These are phyloP conservation scores for zebrafish (Danio rerio) DNA, from an alignment of 2,113 vertebrate genomes.

Conservation along the genomic window DNA sequence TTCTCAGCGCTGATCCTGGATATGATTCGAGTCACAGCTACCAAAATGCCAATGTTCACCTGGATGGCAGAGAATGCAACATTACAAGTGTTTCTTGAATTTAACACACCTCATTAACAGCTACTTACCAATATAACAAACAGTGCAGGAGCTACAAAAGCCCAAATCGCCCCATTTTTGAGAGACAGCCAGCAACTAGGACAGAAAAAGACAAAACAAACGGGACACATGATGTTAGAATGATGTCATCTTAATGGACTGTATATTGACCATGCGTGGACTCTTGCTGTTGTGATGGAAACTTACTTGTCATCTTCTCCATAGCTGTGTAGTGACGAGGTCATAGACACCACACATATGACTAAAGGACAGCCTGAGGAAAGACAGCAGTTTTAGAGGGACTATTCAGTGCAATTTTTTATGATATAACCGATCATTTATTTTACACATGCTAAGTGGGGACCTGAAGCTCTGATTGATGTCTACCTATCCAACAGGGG, in stretches of 20 bases:
- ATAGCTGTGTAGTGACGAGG: conserved; percentile 83
- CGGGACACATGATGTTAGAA: not conserved
- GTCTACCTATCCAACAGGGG: too few species aligned
- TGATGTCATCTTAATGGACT: not conserved
- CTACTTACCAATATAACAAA: conserved; percentile 89
- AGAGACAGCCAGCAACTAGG: conserved; percentile 94
- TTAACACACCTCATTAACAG: not conserved
- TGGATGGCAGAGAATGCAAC: conserved; percentile 58
- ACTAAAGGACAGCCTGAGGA: conserved; percentile 85
- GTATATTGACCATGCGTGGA: not conserved
- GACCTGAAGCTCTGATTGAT: too few species aligned
- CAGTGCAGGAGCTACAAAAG: conserved; percentile 94
- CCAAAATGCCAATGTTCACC: conserved; percentile 92
- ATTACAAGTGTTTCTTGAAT: not conserved
- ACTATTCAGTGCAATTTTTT: too few species aligned
- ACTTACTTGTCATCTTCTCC: conserved; percentile 89
- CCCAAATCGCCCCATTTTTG: conserved; percentile 90
- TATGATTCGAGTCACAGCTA: conserved; percentile 94
- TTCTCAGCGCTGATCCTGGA: conserved; percentile 94
- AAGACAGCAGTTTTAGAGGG: not conserved
- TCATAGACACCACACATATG: conserved; percentile 88
- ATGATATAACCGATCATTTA: too few species aligned
- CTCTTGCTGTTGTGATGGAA: not conserved
- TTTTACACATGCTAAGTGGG: too few species aligned
- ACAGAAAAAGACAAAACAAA: conserved; percentile 32